A percentile compares a stretch with the other conserved stretches of the same genome.
These are phyloP conservation scores for Tachina lurida DNA, from an alignment of 2,888 invertebrate genomes.

Conservation along the genomic window DNA sequence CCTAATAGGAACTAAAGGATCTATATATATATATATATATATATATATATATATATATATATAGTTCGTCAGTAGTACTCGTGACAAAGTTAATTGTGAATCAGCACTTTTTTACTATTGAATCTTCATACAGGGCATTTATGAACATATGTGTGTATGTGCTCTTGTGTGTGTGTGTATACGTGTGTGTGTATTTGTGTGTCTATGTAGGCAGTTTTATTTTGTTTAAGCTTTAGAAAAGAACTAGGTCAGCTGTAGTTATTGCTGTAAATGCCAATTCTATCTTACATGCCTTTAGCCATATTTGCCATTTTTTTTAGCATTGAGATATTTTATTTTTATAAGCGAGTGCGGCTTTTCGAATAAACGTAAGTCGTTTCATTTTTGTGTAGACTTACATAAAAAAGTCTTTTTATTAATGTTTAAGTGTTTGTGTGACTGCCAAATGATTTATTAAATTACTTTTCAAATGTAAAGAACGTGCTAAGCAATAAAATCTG, in stretches of 20 bases:
- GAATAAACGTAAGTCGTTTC: constrained; percentile 23
- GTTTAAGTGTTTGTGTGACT: constrained; percentile 35
- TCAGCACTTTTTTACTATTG: no score
- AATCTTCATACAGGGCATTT: no score
- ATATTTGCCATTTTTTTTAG: neutral
- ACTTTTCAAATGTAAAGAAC: constrained; percentile 50
- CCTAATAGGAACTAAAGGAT: no score
- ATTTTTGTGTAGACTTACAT: constrained; percentile 43
- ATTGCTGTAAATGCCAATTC: constrained; percentile 19
- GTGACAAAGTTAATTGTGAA: no score
- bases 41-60: no score
- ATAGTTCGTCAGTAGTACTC: no score
- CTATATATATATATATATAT: no score
- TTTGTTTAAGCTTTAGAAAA: constrained; percentile 19
- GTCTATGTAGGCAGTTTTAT: neutral
- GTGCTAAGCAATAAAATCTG: constrained; percentile 44
- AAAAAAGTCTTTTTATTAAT: neutral
- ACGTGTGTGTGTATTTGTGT: no score
- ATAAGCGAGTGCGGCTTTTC: neutral
- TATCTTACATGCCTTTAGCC: neutral
- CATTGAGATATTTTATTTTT: neutral
- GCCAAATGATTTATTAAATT: constrained; percentile 69
- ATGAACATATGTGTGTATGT: accelerated
- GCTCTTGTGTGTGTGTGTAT: no score
- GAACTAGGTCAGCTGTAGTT: constrained; percentile 62